These are phyloP conservation scores for Copidosoma floridanum DNA, from an alignment of 1,140 invertebrate genomes.

Conservation along the genomic window DNA sequence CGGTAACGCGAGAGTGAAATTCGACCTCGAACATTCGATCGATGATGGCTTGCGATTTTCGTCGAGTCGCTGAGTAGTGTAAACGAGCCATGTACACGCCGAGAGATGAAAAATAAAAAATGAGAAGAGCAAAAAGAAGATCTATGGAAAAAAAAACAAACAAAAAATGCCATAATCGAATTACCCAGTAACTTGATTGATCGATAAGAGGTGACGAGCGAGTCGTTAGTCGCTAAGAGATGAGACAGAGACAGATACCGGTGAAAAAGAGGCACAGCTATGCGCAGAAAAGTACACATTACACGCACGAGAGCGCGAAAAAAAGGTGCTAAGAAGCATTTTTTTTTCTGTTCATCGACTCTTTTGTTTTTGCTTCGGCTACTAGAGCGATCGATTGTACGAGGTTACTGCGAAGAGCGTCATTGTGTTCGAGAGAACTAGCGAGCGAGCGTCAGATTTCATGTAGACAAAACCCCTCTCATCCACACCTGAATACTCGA, in stretches of 20 bases:
- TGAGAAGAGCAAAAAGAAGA: background rate
- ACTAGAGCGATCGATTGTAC: background rate
- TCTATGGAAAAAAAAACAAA: background rate
- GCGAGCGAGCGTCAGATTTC: background rate
- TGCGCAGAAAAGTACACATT: background rate
- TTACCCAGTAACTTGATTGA: conserved; percentile 13
- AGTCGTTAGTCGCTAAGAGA: conserved; percentile 3
- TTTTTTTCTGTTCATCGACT: too few relatives aligned
- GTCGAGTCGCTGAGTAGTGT: background rate
- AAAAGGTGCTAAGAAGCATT: background rate
- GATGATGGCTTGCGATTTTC: background rate
- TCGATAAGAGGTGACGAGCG: conserved; percentile 4
- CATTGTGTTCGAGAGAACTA: background rate
- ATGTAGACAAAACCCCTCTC: too few relatives aligned
- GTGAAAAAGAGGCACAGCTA: background rate
- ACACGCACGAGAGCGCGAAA: background rate
- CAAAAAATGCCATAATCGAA: conserved; percentile 12
- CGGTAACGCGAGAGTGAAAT: background rate
- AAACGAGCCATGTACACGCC: background rate
- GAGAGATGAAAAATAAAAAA: conserved; percentile 12
- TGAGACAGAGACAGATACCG: conserved; percentile 10
- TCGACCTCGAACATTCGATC: background rate
- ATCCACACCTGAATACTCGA: too few relatives aligned
- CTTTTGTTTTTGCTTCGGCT: too few relatives aligned
- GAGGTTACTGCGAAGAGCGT: too few relatives aligned